Conservation (phyloP, 2,113 vertebrate genomes). For the Mohoua ochrocephala region DNA sequence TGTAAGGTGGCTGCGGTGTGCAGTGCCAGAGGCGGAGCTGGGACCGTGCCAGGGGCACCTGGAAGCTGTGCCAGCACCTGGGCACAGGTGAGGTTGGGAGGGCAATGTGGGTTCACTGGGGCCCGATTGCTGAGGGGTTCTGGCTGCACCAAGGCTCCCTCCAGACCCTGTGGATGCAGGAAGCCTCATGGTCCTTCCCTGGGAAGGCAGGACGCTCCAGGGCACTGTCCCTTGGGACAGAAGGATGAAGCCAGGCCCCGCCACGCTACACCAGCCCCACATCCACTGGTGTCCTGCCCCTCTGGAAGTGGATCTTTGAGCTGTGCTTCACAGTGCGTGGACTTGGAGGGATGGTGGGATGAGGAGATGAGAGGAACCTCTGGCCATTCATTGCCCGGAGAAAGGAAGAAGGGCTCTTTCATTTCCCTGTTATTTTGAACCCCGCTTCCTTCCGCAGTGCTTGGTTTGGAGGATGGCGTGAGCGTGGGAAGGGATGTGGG, state of each 20-base stretch:
- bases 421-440: not conserved
- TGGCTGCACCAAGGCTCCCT: not conserved
- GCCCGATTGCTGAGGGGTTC: not conserved
- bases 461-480: accelerated
- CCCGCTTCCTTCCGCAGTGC: not conserved
- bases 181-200: accelerated
- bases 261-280: accelerated
- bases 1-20: not conserved
- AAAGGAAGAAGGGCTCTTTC: not conserved
- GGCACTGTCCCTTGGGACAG: accelerated
- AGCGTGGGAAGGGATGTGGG: not conserved
- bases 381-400: not conserved
- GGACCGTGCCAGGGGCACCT: accelerated
- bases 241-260: not conserved
- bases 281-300: accelerated
- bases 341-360: not conserved
- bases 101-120: accelerated
- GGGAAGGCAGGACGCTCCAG: not conserved
- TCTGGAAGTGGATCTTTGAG: not conserved
- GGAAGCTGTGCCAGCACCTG: too few relatives aligned
- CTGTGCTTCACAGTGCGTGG: accelerated
- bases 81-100: not conserved
- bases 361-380: not conserved
- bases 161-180: not conserved
- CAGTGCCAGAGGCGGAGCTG: not conserved